Conservation (phyloP, 2,888 invertebrate species). For the Epinotia ramella region DNA sequence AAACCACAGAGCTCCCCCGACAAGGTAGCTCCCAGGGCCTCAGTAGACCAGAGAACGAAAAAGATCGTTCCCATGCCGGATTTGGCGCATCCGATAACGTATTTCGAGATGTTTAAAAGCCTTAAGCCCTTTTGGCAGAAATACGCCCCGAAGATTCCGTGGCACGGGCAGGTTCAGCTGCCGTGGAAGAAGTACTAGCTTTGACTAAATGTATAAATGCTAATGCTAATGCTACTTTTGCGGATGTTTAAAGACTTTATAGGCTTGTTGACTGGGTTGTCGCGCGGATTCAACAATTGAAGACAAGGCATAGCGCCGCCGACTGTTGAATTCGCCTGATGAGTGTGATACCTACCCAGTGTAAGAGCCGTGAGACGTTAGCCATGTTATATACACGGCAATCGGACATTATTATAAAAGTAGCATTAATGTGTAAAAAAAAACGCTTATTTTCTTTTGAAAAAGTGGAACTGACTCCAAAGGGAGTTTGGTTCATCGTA, state of each 20-base stretch:
- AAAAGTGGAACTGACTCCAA: background rate
- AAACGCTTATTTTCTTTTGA: background rate
- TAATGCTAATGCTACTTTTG: background rate
- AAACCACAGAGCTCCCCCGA: background rate
- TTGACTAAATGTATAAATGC: background rate
- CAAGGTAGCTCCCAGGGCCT: slow-evolving; percentile 10
- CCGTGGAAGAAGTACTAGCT: slow-evolving; percentile 11
- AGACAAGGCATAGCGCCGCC: too few species aligned
- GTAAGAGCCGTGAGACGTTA: too few species aligned
- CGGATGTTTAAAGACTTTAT: background rate
- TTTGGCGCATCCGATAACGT: background rate
- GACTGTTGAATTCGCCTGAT: background rate
- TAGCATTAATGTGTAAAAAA: background rate
- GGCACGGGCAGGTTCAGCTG: background rate
- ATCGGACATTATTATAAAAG: background rate
- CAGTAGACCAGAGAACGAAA: background rate
- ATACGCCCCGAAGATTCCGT: background rate
- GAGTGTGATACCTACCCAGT: background rate
- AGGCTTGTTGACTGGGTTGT: background rate
- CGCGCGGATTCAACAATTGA: background rate
- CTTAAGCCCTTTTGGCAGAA: background rate
- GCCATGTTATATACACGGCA: too few species aligned
- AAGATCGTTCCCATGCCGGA: slow-evolving; percentile 10
- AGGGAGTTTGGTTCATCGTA: background rate
- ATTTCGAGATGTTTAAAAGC: background rate